Evolutionary conservation across 1,140 invertebrate species (phyloP).

Genomic region (Venturia canescens): DNA sequence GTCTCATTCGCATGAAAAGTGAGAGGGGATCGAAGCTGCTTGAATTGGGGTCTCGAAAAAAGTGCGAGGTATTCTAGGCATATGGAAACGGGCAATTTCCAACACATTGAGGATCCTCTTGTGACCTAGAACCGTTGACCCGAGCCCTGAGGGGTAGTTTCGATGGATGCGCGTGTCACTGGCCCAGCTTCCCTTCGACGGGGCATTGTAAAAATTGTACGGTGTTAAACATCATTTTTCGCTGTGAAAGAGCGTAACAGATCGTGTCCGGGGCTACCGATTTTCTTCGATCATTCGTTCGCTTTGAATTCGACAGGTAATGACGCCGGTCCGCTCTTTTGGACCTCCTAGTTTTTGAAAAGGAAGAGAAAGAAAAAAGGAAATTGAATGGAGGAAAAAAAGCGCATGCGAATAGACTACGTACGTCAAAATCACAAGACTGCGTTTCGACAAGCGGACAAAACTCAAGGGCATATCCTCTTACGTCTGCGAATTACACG

Average conservation of each 20-base stretch:
- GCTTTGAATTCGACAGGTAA: slow-evolving; percentile 34
- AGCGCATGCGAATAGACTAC: slow-evolving; percentile 51
- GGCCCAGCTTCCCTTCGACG: not conserved
- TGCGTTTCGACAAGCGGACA: slow-evolving; percentile 63
- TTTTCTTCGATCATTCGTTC: slow-evolving; percentile 25
- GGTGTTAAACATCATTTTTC: not conserved
- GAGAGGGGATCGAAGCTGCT: not conserved
- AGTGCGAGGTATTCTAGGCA: not conserved
- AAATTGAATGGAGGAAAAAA: slow-evolving; percentile 46
- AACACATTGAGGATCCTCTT: not conserved
- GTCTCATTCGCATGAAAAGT: not conserved
- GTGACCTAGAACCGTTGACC: not conserved
- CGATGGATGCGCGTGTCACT: slow-evolving; percentile 3
- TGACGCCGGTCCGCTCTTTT: not conserved
- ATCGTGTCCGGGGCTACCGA: slow-evolving; percentile 3
- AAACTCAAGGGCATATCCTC: slow-evolving; percentile 61
- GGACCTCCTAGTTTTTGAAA: slow-evolving; percentile 14
- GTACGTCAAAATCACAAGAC: slow-evolving; percentile 56
- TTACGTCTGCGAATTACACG: slow-evolving; percentile 67
- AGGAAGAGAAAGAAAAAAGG: slow-evolving; percentile 33
- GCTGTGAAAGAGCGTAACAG: slow-evolving; percentile 32
- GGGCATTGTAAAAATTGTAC: not conserved
- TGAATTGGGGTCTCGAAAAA: not conserved
- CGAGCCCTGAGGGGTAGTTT: slow-evolving; percentile 16
- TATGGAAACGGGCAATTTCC: not conserved